Conservation (phyloP, 1,140 invertebrate genomes). For the Sinonovacula constricta region DNA sequence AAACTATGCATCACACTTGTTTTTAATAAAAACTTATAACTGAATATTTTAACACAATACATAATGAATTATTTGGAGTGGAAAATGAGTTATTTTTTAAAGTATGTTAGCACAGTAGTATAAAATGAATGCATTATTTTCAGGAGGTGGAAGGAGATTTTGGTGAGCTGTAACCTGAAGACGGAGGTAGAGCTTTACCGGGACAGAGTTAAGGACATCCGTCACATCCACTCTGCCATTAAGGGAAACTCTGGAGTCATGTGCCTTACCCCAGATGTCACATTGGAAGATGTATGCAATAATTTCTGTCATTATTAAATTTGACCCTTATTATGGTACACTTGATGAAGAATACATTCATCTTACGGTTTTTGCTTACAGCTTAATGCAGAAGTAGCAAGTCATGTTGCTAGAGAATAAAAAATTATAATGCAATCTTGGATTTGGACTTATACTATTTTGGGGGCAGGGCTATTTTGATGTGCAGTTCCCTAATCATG, state of each 20-base stretch:
- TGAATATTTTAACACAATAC: no score
- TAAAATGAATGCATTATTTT: no score
- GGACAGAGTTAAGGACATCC: slow-evolving; percentile 32
- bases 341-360: background rate
- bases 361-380: background rate
- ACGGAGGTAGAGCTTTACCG: slow-evolving; percentile 36
- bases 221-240: slow-evolving; percentile 41
- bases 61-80: no score
- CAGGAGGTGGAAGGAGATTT: slow-evolving; percentile 38
- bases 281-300: slow-evolving; percentile 31
- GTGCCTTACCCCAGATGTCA: slow-evolving; percentile 29
- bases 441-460: background rate
- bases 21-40: no score
- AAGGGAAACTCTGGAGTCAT: slow-evolving; percentile 11
- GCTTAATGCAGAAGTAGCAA: background rate
- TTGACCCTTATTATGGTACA: background rate
- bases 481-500: no score
- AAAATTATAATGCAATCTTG: background rate
- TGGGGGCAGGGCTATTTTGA: background rate
- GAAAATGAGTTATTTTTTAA: no score
- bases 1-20: no score
- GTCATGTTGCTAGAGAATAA: background rate
- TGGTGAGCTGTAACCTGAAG: slow-evolving; percentile 10
- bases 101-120: no score
- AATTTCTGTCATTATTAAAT: background rate